phyloP scores from a whole-genome alignment of 2,113 vertebrate species.

The Strix aluco region DNA sequence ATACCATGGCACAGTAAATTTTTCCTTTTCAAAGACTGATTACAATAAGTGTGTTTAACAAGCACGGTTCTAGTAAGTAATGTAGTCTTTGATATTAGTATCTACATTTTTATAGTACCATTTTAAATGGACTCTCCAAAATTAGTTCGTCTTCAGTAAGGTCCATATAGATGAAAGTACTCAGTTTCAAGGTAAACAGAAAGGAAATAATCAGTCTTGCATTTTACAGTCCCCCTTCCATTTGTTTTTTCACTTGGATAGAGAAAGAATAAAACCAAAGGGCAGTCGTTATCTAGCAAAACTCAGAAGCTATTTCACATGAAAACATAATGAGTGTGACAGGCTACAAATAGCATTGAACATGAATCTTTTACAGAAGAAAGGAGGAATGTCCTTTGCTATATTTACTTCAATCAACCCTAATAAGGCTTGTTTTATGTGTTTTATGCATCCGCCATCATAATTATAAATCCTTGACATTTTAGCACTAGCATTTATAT shows the following conservation, averaged over 20 bases:
- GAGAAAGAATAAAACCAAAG: constrained; percentile 44
- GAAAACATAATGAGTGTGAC: constrained; percentile 57
- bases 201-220: not conserved
- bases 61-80: not conserved
- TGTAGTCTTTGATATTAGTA: not conserved
- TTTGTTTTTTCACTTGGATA: constrained; percentile 1
- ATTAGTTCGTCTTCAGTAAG: not conserved
- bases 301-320: constrained; percentile 49
- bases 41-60: not conserved
- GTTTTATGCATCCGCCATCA: constrained; percentile 61
- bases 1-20: not conserved
- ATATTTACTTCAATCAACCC: constrained; percentile 64
- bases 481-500: constrained; percentile 63
- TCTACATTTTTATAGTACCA: not conserved
- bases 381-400: constrained; percentile 51
- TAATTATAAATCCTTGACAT: constrained; percentile 79
- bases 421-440: constrained; percentile 58
- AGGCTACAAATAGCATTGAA: constrained; percentile 54
- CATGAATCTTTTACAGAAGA: constrained; percentile 28
- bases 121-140: not conserved
- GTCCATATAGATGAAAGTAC: not conserved
- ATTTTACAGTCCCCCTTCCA: not conserved
- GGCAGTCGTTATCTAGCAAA: constrained; percentile 56
- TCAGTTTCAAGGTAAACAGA: not conserved
- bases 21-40: not conserved